Conservation (phyloP, 2,113 vertebrate species). For the Phocoena phocoena region DNA sequence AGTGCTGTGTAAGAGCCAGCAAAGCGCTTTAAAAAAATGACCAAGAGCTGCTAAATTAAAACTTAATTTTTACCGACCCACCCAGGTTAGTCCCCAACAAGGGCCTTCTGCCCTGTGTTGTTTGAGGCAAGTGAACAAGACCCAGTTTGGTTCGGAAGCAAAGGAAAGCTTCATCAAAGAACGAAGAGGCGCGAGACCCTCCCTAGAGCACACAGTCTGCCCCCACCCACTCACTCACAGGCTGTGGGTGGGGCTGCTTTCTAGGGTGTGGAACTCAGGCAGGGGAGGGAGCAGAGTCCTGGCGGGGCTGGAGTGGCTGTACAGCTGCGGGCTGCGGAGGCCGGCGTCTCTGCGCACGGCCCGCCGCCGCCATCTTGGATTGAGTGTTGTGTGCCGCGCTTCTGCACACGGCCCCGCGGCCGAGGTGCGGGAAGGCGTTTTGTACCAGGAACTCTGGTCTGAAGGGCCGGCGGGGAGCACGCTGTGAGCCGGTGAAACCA, state of each 20-base stretch:
- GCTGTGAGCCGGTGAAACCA: not conserved
- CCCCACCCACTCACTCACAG: not conserved
- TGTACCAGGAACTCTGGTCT: not conserved
- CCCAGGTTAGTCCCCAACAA: not conserved
- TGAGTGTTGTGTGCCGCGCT: fast-evolving
- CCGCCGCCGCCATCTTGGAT: not conserved
- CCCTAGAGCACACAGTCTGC: too few species aligned
- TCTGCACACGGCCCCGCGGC: not conserved
- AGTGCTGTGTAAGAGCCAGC: not conserved
- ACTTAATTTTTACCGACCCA: not conserved
- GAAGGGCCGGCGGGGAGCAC: fast-evolving
- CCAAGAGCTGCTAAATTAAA: not conserved
- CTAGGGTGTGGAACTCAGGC: fast-evolving
- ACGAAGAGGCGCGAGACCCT: fast-evolving
- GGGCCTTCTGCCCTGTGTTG: too few species aligned
- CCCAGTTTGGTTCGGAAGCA: not conserved
- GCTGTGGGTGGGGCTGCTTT: not conserved
- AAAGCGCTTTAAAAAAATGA: not conserved
- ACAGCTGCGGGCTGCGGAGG: fast-evolving
- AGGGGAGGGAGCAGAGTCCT: not conserved
- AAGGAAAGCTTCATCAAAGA: not conserved
- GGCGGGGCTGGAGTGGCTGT: fast-evolving
- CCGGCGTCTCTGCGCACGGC: fast-evolving
- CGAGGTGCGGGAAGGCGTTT: fast-evolving
- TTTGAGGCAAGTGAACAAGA: not conserved